Conservation (phyloP, 1,140 invertebrate genomes). For the Formica selysi region DNA sequence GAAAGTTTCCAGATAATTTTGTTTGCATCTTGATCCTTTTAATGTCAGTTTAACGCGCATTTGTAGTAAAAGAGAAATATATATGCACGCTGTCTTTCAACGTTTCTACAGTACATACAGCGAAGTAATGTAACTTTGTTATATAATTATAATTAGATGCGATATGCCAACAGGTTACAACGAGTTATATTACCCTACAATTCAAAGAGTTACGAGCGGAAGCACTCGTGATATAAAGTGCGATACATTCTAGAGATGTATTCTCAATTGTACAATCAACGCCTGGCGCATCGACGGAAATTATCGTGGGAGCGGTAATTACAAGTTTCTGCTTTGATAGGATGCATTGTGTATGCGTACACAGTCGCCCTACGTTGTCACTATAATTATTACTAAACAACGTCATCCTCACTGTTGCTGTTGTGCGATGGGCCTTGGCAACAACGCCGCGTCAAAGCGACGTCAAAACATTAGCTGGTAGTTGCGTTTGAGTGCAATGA, state of each 20-base stretch:
- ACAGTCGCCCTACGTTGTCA: conserved; percentile 43
- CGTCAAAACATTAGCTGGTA: conserved; percentile 61
- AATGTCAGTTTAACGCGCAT: conserved; percentile 19
- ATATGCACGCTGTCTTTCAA: background rate
- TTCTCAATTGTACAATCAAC: conserved; percentile 62
- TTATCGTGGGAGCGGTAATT: conserved; percentile 52
- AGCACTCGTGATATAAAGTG: conserved; percentile 43
- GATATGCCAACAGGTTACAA: conserved; percentile 38
- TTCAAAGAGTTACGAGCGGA: conserved; percentile 36
- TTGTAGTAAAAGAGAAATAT: background rate
- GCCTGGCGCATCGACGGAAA: conserved; percentile 53
- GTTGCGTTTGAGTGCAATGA: conserved; percentile 62
- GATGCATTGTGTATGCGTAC: conserved; percentile 42
- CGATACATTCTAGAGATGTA: conserved; percentile 52
- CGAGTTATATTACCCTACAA: background rate
- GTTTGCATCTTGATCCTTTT: background rate
- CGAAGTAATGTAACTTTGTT: conserved; percentile 38
- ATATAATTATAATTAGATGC: conserved; percentile 51
- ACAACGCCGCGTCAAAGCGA: conserved; percentile 56
- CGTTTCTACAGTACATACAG: conserved; percentile 11
- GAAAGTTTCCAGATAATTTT: conserved; percentile 31
- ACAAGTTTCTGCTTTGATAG: conserved; percentile 63
- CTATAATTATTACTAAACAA: conserved; percentile 65
- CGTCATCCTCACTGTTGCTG: conserved; percentile 11
- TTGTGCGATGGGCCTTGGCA: conserved; percentile 18